Percentiles rank a stretch among this genome's conserved stretches.
These are phyloP conservation scores for Eucriotettix oculatus DNA, from an alignment of 2,888 invertebrate genomes.

Conservation along the genomic window DNA sequence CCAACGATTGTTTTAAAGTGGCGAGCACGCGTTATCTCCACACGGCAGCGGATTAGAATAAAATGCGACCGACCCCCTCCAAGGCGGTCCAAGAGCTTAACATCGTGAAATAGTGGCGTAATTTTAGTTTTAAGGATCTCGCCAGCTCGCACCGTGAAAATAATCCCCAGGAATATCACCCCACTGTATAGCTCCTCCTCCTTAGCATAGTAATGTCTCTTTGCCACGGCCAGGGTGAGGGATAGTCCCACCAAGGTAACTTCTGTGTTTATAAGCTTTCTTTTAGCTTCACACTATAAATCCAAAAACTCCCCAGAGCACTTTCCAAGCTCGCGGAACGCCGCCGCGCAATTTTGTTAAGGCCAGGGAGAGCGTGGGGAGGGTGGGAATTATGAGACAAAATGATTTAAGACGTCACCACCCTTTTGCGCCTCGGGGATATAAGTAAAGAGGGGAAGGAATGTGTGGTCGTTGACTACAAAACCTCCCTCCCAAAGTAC, in stretches of 20 bases:
- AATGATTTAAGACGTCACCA: conserved; percentile 3
- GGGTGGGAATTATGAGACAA: conserved; percentile 2
- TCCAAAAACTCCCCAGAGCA: too few relatives aligned
- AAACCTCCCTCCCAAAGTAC: too few relatives aligned
- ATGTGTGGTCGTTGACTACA: too few relatives aligned
- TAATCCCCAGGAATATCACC: neutral
- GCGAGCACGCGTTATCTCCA: neutral
- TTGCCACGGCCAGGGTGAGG: neutral
- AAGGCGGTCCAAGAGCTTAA: neutral
- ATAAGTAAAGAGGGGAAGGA: too few relatives aligned
- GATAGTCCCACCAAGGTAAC: too few relatives aligned
- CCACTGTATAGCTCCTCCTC: neutral
- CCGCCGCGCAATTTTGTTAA: too few relatives aligned
- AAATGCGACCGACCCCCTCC: neutral
- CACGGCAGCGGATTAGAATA: neutral
- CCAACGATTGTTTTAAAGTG: neutral
- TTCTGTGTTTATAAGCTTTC: neutral
- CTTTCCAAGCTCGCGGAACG: too few relatives aligned
- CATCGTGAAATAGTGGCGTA: neutral
- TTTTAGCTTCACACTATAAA: too few relatives aligned
- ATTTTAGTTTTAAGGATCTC: neutral
- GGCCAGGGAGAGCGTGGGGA: too few relatives aligned
- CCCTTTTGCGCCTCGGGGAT: neutral
- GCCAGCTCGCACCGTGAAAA: neutral
- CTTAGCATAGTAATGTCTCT: neutral